Evolutionary conservation across 1,140 invertebrate genomes (phyloP).

Genomic region (Aethina tumida): DNA sequence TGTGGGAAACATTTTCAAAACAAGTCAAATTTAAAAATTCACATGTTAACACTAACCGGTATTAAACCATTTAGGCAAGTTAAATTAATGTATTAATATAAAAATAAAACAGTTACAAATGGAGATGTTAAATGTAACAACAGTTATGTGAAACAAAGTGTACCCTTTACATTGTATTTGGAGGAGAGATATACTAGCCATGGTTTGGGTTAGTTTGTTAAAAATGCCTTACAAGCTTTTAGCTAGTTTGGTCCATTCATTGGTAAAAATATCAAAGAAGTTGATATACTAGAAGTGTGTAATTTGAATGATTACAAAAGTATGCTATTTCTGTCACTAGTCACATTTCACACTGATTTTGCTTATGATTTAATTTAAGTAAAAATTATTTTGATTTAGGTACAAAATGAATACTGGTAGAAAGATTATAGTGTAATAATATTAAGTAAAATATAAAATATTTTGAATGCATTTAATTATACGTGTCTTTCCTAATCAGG

Average conservation of each 20-base stretch:
- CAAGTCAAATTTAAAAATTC: slow-evolving; percentile 69
- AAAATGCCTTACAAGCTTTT: slow-evolving; percentile 48
- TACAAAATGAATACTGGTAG: no score
- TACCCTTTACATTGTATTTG: slow-evolving; percentile 46
- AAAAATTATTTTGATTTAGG: no score
- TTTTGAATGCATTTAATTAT: no score
- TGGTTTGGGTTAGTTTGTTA: slow-evolving; percentile 55
- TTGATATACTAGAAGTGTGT: slow-evolving; percentile 62
- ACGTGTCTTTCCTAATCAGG: no score
- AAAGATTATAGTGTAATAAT: no score
- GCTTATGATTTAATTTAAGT: no score
- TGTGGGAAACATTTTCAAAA: slow-evolving; percentile 72
- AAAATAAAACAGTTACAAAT: slow-evolving; percentile 31
- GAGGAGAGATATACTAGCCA: slow-evolving; percentile 42
- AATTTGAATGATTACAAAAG: slow-evolving; percentile 59
- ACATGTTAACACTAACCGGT: slow-evolving; percentile 69
- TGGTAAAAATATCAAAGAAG: slow-evolving; percentile 54
- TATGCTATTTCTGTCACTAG: no score
- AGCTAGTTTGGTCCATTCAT: slow-evolving; percentile 69
- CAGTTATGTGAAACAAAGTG: slow-evolving; percentile 41
- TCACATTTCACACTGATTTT: no score
- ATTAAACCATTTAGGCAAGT: slow-evolving; percentile 69
- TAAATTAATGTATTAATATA: no score
- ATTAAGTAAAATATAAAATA: no score
- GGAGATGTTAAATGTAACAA: slow-evolving; percentile 36